Evolutionary conservation across 2,113 vertebrate species (phyloP).

Genomic region (Pao palembangensis): DNA sequence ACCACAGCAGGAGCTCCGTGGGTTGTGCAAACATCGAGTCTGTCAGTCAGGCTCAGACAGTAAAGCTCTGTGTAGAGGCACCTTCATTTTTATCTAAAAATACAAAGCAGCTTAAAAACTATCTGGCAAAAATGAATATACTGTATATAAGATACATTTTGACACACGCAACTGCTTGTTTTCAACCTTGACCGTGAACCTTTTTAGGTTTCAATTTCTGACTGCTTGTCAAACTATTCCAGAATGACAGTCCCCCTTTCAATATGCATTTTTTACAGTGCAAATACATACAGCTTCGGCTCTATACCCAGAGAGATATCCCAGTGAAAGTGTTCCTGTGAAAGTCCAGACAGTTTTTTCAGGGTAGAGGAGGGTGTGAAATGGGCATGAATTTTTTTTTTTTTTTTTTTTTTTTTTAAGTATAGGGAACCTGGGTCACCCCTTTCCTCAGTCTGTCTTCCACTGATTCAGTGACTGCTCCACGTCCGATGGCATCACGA

Average conservation of each 20-base stretch:
- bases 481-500: constrained; percentile 45
- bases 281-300: constrained; percentile 51
- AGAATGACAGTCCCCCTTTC: constrained; percentile 13
- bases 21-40: constrained; percentile 22
- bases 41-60: constrained; percentile 25
- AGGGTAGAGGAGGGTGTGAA: constrained; percentile 33
- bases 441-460: constrained; percentile 55
- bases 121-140: constrained; percentile 13
- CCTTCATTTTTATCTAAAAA: neutral
- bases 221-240: constrained; percentile 15
- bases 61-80: constrained; percentile 7
- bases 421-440: constrained; percentile 68
- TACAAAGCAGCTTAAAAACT: constrained; percentile 18
- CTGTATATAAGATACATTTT: constrained; percentile 18
- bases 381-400: constrained; percentile 35
- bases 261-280: constrained; percentile 28
- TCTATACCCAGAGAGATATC: constrained; percentile 41
- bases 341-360: constrained; percentile 32
- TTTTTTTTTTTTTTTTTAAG: constrained; percentile 10
- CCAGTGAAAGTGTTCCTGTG: constrained; percentile 26
- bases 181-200: constrained; percentile 32
- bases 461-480: constrained; percentile 39
- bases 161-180: constrained; percentile 26
- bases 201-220: constrained; percentile 11
- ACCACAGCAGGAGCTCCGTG: constrained; percentile 18